Base-by-base conservation (phyloP, 2,797 vertebrate genomes). In the Sebastes elongatus region DNA sequence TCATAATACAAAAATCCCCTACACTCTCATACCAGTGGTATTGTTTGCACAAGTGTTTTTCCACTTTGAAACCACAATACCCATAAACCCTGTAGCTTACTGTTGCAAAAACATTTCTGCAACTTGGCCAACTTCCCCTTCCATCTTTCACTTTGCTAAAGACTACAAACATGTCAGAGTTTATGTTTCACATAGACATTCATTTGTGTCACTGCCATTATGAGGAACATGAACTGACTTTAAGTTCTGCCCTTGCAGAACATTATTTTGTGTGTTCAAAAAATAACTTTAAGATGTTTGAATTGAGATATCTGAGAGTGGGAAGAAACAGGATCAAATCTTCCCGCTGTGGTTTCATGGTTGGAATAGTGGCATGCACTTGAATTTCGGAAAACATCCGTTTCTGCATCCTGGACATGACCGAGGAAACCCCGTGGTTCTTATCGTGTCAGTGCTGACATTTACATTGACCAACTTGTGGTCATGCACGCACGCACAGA, bases 371-470 rank as follows among this genome's bases (percentile, higher is more conserved):
- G 56, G 71, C 42, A 74, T 33, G 42, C 35, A 46, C 66, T 86
- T 62, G 66, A 52, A 55, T 77, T 79, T 74, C 6, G 28, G 69
- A 89, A 92, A 90, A 90, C 89, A 90, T 93, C 86, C n/a, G 71
- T 71, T 74, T 65, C 73, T 79, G 11, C 67, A 49, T 68, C 11
- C 42, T 52, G 53, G 75, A 84, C 85, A 76, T n/a, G 73, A 89
- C 90, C 89, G 2, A 91, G 94, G 92, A 94, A 95, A 94, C 61
- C 90, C 94, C 84, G 82, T 56, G 92, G 93, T 93, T 83, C 66
- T 9, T 57, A 59, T 65, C 16, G 76, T 80, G 82, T 86, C 81
- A 81, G 33, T 53, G 57, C 74, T 86, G 78, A 82, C 82, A 75
- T 86, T 74, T 82, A 76, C 27, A 1, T 76, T 71, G 49, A 78